Base-by-base conservation (phyloP, 2,113 vertebrate genomes). In the Rhineura floridana region DNA sequence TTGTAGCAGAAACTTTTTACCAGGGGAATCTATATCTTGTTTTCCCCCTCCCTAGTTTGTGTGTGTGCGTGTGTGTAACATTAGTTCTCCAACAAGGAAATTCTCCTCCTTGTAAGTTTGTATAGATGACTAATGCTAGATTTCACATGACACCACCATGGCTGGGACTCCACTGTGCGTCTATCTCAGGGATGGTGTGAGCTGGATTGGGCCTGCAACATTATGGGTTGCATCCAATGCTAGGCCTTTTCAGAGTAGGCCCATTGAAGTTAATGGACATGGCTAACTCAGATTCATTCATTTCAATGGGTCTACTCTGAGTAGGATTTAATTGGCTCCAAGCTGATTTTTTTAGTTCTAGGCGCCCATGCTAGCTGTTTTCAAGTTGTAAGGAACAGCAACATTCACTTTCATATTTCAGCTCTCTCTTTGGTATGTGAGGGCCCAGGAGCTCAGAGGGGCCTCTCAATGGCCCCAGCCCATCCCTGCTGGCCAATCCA, bases 1-100 rank as follows among this genome's bases (percentile, higher is more conserved):
- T 92, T 90, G 91, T 94, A 81, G 93, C 94, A 95, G 87, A 94
- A 94, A 95, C 86, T 92, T 89, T 81, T 85, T 90, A 92, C 93
- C 92, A 89, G 89, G 91, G 81, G 92, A 85, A 69, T n/a, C 48
- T 59, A 17, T 36, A 13, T 50, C 2, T 52, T 4, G 23, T 4
- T 36, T 48, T 39, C 19, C 28, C 33, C 30, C 8, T 73, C 36
- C 39, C 42, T 4, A 6, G 5, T 73, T 19, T 72, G 11, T 70
- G 73, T 75, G 72, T 75, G 69, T 1, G 30, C 39, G n/a, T 72
- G 69, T 39, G 69, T 72, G 69, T 19, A 79, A 69, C 69, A 91
- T 17, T 39, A 23, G 88, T 91, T 89, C 87, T 62, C 62, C 78
- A 86, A 62, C n/a, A 87, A 90, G 81, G n/a, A 7, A 81, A 77